Evolutionary conservation across 2,888 invertebrate species (phyloP).

Genomic region (Drosophila recens): DNA sequence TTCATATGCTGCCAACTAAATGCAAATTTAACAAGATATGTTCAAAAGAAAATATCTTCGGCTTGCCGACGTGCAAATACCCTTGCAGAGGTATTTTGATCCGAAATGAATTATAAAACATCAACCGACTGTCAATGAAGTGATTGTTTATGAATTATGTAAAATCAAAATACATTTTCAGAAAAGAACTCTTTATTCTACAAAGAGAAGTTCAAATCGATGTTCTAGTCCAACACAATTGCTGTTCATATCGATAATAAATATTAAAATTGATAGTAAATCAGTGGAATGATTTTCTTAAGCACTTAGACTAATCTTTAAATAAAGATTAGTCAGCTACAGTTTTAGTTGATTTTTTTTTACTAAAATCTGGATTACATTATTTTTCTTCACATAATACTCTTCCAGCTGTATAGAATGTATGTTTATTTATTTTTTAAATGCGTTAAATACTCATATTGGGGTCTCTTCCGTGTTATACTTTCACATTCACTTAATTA

Average conservation of each 20-base stretch:
- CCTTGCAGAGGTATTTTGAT: slow-evolving; percentile 5
- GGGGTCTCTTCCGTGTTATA: not conserved
- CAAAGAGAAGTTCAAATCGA: not conserved
- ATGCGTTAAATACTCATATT: not conserved
- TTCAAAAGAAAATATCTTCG: not conserved
- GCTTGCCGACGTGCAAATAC: not conserved
- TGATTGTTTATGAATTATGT: not conserved
- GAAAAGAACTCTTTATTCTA: not conserved
- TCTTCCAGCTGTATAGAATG: too few species aligned
- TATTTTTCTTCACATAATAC: not conserved
- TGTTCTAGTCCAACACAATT: not conserved
- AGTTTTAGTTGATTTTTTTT: too few species aligned
- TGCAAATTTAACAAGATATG: not conserved
- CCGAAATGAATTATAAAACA: not conserved
- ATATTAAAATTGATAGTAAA: not conserved
- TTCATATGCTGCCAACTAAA: slow-evolving; percentile 22
- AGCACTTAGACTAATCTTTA: not conserved
- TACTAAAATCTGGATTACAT: too few species aligned
- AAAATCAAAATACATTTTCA: not conserved
- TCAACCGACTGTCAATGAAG: not conserved
- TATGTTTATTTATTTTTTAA: not conserved
- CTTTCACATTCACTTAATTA: not conserved
- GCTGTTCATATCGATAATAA: not conserved
- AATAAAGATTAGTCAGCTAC: not conserved
- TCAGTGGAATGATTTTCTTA: not conserved